phyloP scores from a whole-genome alignment of 2,888 invertebrate species.

The Chalcosyrphus nemorum region DNA sequence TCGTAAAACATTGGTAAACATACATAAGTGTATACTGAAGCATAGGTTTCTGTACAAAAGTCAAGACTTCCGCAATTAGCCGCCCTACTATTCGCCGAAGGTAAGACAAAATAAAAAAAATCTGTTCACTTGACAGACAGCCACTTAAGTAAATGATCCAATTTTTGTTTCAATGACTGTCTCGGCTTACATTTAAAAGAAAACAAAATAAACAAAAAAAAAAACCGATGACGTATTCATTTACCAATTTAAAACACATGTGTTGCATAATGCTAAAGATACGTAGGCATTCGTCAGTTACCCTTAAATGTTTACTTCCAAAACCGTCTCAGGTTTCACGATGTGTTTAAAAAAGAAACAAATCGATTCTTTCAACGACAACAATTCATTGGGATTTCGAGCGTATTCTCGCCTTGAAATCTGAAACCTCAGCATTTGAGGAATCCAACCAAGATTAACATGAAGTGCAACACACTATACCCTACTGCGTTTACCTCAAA shows the following conservation, averaged over 20 bases:
- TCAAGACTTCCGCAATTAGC: not conserved
- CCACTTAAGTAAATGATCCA: conserved; percentile 59
- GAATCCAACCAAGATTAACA: not conserved
- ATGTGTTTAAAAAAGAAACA: conserved; percentile 21
- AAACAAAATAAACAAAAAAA: conserved; percentile 15
- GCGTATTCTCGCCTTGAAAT: conserved; percentile 51
- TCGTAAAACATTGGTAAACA: too few species aligned
- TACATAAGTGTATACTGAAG: too few species aligned
- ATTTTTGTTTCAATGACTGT: conserved; percentile 30
- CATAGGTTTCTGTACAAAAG: not conserved
- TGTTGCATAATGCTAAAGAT: conserved; percentile 14
- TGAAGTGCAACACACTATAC: conserved; percentile 36
- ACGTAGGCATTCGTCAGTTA: too few species aligned
- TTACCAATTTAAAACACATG: conserved; percentile 17
- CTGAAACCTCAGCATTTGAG: conserved; percentile 34
- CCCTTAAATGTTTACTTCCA: conserved; percentile 57
- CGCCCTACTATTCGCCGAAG: not conserved
- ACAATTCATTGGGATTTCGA: conserved; percentile 1
- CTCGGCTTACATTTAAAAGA: conserved; percentile 36
- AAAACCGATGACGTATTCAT: conserved; percentile 37
- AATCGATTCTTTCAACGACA: conserved; percentile 40
- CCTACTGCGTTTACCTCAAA: conserved; percentile 15
- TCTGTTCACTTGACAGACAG: conserved; percentile 39
- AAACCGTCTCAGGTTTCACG: conserved; percentile 52
- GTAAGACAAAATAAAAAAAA: too few species aligned